Evolutionary conservation across 1,140 invertebrate genomes (phyloP).

Genomic region (Heliconius hermathena): DNA sequence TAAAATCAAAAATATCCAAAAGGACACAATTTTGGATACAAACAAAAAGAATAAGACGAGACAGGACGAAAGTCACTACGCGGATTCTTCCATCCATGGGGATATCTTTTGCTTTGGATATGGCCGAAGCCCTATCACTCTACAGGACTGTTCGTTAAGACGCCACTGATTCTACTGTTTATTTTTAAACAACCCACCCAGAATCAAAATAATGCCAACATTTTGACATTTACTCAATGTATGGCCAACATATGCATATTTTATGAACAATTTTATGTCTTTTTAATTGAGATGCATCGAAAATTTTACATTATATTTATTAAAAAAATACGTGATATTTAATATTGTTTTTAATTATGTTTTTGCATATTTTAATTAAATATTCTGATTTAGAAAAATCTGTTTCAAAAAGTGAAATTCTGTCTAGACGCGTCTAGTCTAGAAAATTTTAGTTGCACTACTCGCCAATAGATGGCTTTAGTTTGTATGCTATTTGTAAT

Average conservation of each 20-base stretch:
- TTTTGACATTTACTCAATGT: not conserved
- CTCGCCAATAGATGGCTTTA: not conserved
- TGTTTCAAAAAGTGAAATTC: not conserved
- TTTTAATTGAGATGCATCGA: not conserved
- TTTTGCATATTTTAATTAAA: not conserved
- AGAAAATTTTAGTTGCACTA: not conserved
- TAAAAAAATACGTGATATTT: not conserved
- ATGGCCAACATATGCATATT: constrained; percentile 8
- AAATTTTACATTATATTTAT: not conserved
- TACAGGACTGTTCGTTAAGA: not conserved
- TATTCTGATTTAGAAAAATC: not conserved
- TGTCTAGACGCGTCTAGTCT: not conserved
- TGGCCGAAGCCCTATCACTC: not conserved
- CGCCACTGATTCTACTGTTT: not conserved
- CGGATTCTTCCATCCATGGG: not conserved
- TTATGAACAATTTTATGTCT: not conserved
- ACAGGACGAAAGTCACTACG: not conserved
- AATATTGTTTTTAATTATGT: not conserved
- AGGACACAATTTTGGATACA: not conserved
- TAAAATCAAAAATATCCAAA: not conserved
- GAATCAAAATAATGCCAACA: not conserved
- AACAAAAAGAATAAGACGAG: not conserved
- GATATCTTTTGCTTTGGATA: not conserved
- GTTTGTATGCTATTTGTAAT: not conserved
- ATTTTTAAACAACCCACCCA: not conserved